Evolutionary conservation across 2,888 invertebrate genomes (phyloP).

Genomic region (Agonopterix arenella): DNA sequence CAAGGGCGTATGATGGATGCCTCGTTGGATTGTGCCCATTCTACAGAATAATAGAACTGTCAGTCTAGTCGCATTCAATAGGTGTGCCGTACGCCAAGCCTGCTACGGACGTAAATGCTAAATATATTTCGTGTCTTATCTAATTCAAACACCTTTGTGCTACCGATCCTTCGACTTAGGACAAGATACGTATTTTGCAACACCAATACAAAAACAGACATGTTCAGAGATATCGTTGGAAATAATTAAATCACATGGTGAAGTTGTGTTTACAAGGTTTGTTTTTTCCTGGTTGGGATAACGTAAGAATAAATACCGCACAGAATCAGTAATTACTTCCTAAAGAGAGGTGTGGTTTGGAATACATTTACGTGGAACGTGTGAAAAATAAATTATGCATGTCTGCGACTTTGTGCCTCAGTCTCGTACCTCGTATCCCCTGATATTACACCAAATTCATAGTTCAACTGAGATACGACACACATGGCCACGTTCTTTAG

Average conservation of each 20-base stretch:
- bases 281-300: constrained; percentile 13
- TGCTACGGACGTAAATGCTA: background rate
- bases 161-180: too few species aligned
- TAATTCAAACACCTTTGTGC: too few species aligned
- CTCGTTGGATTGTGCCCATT: constrained; percentile 6
- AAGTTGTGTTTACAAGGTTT: background rate
- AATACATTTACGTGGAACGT: constrained; percentile 25
- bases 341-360: constrained; percentile 24
- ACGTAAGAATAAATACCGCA: constrained; percentile 6
- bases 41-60: constrained; percentile 10
- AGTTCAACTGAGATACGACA: too few species aligned
- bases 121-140: too few species aligned
- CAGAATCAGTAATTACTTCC: constrained; percentile 24
- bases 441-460: too few species aligned
- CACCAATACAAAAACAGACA: too few species aligned
- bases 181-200: too few species aligned
- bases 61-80: constrained; percentile 7
- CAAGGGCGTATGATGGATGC: constrained; percentile 1
- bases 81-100: constrained; percentile 1
- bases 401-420: constrained; percentile 4
- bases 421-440: too few species aligned
- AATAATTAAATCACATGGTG: too few species aligned
- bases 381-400: constrained; percentile 34
- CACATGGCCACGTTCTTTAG: too few species aligned
- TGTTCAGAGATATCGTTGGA: too few species aligned